Evolutionary conservation across 1,140 invertebrate genomes (phyloP), one percentile per base, ranked within the genome.

Genomic region (Hesperophylax magnus): DNA sequence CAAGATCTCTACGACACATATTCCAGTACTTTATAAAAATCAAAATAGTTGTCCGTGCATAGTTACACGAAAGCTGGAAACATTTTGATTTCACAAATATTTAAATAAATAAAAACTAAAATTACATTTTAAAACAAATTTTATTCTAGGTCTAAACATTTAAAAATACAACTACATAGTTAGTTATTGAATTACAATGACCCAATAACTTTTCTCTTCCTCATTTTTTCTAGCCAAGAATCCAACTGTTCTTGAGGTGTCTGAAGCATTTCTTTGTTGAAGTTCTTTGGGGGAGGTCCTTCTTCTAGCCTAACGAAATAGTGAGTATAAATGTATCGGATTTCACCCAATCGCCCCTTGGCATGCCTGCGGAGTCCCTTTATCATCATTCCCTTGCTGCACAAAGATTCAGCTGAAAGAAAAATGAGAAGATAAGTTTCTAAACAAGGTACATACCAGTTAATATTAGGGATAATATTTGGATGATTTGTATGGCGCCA

Each of bases 271-370:
- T 65, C 20, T n/a, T 58, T 58, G 20, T 58, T 18, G 54, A 18
- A 58, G 85, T 96, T 87, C 87, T 92, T 87, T n/a, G 98, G 98
- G 79, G 98, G 97, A 85, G 92, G 91, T 11, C 98, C 98, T 92
- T 99, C 98, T 89, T 98, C 96, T 39, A 99, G 89, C 34, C 94
- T 89, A 0, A 99, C 94, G 91, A 95, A 98, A 87, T 98, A 98
- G 88, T 99, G 94, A 82, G 92, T 92, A 87, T 97, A 94, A 79
- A 92, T 92, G 86, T 98, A 98, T 77, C 93, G 90, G 0, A 99
- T 90, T 79, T 90, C 86, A 20, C 96, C 97, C 54, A 91, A 77
- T 84, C 96, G 90, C 1, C 85, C 89, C 86, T 92, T 91, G 22
- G 94, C 96, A 91, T 98, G 97, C 86, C 96, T 92, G 85, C 97